These are phyloP conservation scores for Forbesichthys papilliferus DNA, from an alignment of 2,113 vertebrate species.

Conservation along the genomic window DNA sequence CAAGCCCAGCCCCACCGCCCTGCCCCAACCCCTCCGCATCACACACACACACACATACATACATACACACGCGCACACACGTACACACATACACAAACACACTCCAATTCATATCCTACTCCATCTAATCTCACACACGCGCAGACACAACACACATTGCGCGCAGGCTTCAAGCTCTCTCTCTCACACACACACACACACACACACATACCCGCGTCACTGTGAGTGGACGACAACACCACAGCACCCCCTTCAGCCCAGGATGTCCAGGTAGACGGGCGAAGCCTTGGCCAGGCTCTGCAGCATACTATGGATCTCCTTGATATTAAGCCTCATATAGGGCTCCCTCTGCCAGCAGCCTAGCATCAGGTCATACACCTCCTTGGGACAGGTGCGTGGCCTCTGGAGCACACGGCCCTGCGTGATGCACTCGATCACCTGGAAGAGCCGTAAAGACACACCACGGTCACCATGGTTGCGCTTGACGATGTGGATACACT, in stretches of 20 bases:
- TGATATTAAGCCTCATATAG: constrained; percentile 98
- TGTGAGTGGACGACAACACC: neutral
- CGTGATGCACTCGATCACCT: constrained; percentile 99
- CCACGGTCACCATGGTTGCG: too few relatives aligned
- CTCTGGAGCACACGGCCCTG: constrained; percentile 96
- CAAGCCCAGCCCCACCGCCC: neutral
- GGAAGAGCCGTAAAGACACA: constrained; percentile 2
- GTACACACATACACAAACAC: neutral
- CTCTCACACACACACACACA: neutral
- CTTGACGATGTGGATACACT: too few relatives aligned
- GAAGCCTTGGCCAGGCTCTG: constrained; percentile 98
- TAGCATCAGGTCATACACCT: constrained; percentile 98
- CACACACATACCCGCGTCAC: neutral
- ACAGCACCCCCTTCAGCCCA: constrained; percentile 80
- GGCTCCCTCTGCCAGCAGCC: constrained; percentile 99
- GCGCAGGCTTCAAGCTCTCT: too few relatives aligned
- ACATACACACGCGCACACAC: neutral
- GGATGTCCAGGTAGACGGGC: constrained; percentile 98
- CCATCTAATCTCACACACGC: neutral
- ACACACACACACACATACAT: neutral
- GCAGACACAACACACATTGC: neutral
- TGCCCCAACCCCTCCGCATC: too few relatives aligned
- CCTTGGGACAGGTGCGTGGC: constrained; percentile 94
- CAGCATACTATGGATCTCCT: constrained; percentile 94
- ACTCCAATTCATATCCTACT: too few relatives aligned